Evolutionary conservation across 2,113 vertebrate species (phyloP).

Genomic region (Myocastor coypus): DNA sequence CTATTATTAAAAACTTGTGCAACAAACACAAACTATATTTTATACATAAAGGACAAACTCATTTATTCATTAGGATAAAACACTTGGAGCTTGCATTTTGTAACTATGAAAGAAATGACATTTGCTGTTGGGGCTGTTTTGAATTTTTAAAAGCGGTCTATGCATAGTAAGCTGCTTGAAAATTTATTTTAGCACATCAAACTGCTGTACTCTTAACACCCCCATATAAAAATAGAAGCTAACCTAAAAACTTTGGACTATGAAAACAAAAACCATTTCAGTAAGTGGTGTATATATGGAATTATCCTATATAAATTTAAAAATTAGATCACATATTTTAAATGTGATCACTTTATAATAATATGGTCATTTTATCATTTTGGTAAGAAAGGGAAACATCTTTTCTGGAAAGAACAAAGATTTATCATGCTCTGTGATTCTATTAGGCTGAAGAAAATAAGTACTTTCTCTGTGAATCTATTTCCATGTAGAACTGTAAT

Average conservation of each 20-base stretch:
- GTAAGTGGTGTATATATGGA: background rate
- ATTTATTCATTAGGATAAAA: conserved; percentile 94
- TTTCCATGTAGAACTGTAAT: background rate
- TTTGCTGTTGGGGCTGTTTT: conserved; percentile 84
- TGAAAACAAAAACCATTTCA: conserved; percentile 28
- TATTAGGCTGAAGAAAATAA: conserved; percentile 11
- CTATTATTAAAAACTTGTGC: conserved; percentile 92
- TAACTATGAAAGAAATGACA: conserved; percentile 87
- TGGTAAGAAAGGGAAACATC: background rate
- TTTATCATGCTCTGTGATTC: background rate
- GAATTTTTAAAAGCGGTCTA: conserved; percentile 86
- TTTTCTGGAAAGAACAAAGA: background rate
- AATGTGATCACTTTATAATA: conserved; percentile 32
- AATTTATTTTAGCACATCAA: conserved; percentile 80
- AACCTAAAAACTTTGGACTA: conserved; percentile 57
- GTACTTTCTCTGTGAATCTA: background rate
- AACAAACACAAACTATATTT: conserved; percentile 93
- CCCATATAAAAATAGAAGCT: conserved; percentile 22
- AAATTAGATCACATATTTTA: background rate
- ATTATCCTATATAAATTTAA: background rate
- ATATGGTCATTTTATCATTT: conserved; percentile 44
- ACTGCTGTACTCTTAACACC: conserved; percentile 66
- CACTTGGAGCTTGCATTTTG: conserved; percentile 89
- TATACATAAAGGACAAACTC: conserved; percentile 94
- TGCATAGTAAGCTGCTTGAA: conserved; percentile 82